Evolutionary conservation across 2,888 invertebrate species (phyloP).

Genomic region (Trisateles emortualis): DNA sequence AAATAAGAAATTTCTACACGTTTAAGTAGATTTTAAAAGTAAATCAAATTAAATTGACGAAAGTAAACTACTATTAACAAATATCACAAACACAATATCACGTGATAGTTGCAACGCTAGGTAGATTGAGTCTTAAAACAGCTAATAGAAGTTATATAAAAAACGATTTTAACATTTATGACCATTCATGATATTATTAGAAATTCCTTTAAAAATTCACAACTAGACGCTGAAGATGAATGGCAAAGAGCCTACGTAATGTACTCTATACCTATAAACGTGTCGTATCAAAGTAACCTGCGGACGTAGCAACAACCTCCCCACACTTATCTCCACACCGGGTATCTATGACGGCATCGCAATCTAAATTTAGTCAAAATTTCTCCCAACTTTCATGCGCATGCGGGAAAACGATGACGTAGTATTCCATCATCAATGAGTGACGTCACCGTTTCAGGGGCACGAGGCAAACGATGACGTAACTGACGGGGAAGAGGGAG

Average conservation of each 20-base stretch:
- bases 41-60: too few relatives aligned
- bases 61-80: too few relatives aligned
- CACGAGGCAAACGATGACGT: constrained; percentile 73
- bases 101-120: too few relatives aligned
- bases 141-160: too few relatives aligned
- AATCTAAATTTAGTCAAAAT: constrained; percentile 57
- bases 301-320: constrained; percentile 22
- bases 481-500: constrained; percentile 51
- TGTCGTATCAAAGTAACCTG: constrained; percentile 1
- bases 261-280: neutral
- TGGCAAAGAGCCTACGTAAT: neutral
- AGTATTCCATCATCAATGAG: constrained; percentile 61
- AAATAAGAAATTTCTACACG: too few relatives aligned
- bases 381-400: constrained; percentile 49
- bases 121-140: too few relatives aligned
- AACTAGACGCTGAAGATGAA: neutral
- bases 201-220: too few relatives aligned
- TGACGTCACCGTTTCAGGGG: constrained; percentile 64
- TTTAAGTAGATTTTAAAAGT: too few relatives aligned
- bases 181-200: too few relatives aligned
- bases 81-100: too few relatives aligned
- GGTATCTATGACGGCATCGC: constrained; percentile 45
- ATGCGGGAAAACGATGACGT: constrained; percentile 72
- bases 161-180: too few relatives aligned
- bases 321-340: constrained; percentile 27